A percentile compares a stretch with the other conserved stretches of the same genome.
Conservation (phyloP, 2,113 vertebrate genomes). For the Rhipidura dahli region DNA sequence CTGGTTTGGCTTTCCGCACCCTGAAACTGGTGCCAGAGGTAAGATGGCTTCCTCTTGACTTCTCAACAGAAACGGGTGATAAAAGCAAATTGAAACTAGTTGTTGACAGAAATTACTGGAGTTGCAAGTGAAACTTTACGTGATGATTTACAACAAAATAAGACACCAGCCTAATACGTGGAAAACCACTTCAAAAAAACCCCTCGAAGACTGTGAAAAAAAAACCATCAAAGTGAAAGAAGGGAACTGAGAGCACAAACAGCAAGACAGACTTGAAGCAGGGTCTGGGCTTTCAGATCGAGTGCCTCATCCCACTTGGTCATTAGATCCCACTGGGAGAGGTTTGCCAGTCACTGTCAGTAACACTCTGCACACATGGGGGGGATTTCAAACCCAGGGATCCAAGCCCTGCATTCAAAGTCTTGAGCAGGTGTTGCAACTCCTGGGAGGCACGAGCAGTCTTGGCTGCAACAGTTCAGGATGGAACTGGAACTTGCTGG, state of each 20-base stretch:
- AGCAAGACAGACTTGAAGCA: not conserved
- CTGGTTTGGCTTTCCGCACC: not conserved
- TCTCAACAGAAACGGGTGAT: not conserved
- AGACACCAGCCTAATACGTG: not conserved
- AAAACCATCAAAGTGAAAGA: not conserved
- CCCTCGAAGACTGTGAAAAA: not conserved
- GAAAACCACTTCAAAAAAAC: slow-evolving; percentile 61
- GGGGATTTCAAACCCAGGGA: not conserved
- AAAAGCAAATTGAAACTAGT: not conserved
- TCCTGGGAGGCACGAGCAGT: not conserved
- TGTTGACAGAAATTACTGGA: not conserved
- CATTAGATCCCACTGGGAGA: not conserved
- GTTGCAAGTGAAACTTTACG: not conserved
- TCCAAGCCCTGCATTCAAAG: not conserved
- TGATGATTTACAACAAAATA: not conserved
- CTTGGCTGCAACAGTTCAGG: accelerated
- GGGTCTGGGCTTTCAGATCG: not conserved
- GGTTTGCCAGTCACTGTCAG: not conserved
- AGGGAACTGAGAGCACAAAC: slow-evolving; percentile 41
- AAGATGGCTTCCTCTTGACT: not conserved
- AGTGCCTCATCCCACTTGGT: not conserved
- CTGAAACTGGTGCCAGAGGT: not conserved
- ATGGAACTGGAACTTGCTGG: accelerated
- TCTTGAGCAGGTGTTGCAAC: not conserved
- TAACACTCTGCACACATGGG: accelerated